Evolutionary conservation across 2,888 invertebrate genomes (phyloP).

Genomic region (Amblyjoppa proteus): DNA sequence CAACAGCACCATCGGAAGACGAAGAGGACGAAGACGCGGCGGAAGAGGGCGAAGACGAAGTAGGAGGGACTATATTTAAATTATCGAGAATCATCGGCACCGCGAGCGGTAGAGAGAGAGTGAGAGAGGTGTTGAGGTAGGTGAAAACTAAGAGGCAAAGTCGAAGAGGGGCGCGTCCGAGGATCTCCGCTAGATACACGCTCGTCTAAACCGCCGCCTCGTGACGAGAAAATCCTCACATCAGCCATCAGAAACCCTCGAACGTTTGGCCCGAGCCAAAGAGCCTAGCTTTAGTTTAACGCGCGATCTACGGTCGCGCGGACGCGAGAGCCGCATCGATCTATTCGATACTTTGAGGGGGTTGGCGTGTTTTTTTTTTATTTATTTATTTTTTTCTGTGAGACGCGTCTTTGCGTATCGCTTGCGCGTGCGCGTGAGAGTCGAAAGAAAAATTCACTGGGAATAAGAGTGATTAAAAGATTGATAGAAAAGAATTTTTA

Average conservation of each 20-base stretch:
- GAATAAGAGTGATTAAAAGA: background rate
- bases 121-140: slow-evolving; percentile 8
- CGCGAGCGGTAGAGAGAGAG: slow-evolving; percentile 13
- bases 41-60: slow-evolving; percentile 10
- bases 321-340: slow-evolving; percentile 12
- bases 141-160: background rate
- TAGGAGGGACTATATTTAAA: slow-evolving; percentile 61
- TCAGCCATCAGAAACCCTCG: slow-evolving; percentile 53
- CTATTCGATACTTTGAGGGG: background rate
- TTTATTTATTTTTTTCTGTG: background rate
- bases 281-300: slow-evolving; percentile 53
- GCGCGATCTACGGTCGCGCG: slow-evolving; percentile 57
- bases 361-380: no score
- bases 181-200: slow-evolving; percentile 7
- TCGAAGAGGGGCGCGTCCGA: background rate
- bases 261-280: slow-evolving; percentile 59
- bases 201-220: slow-evolving; percentile 16
- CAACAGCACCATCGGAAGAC: slow-evolving; percentile 46
- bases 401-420: background rate
- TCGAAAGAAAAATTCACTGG: background rate
- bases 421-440: background rate
- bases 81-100: slow-evolving; percentile 56
- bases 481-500: background rate
- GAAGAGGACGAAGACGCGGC: slow-evolving; percentile 43
- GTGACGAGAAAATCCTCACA: slow-evolving; percentile 52